Percentiles rank a stretch among this genome's conserved stretches.
phyloP scores from a whole-genome alignment of 2,113 vertebrate species.

The Patagioenas fasciata region DNA sequence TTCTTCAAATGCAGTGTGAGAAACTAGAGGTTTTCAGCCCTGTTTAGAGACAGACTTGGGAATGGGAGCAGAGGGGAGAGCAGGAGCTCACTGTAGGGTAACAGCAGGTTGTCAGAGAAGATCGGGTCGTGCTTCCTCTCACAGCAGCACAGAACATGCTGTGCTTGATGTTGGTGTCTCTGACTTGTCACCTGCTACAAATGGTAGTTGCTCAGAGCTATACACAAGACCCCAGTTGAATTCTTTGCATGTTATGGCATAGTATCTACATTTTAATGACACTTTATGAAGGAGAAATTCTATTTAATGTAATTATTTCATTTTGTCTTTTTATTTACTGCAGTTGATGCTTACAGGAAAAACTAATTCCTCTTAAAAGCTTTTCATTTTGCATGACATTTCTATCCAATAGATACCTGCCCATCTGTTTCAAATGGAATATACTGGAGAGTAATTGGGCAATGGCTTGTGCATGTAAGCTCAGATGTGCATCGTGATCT shows the following conservation, averaged over 20 bases:
- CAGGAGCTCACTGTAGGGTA: not conserved
- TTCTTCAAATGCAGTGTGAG: not conserved
- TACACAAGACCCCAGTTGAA: not conserved
- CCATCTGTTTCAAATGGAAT: not conserved
- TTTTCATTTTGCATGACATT: not conserved
- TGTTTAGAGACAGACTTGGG: not conserved
- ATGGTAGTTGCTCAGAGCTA: not conserved
- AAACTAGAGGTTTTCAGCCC: not conserved
- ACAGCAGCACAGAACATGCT: not conserved
- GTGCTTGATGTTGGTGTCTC: accelerated
- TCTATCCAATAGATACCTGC: not conserved
- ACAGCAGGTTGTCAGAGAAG: not conserved
- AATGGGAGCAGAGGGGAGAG: not conserved
- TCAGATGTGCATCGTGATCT: not conserved
- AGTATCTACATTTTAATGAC: not conserved
- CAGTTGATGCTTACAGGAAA: not conserved
- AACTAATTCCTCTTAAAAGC: not conserved
- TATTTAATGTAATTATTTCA: not conserved
- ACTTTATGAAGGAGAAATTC: not conserved
- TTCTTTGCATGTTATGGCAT: not conserved
- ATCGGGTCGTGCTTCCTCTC: not conserved
- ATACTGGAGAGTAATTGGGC: not conserved
- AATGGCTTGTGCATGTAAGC: not conserved
- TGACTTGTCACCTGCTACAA: not conserved
- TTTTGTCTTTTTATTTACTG: not conserved